A percentile compares a stretch with the other conserved stretches of the same genome.
Conservation (phyloP, 2,113 vertebrate genomes). For the Diphyllodes magnificus region DNA sequence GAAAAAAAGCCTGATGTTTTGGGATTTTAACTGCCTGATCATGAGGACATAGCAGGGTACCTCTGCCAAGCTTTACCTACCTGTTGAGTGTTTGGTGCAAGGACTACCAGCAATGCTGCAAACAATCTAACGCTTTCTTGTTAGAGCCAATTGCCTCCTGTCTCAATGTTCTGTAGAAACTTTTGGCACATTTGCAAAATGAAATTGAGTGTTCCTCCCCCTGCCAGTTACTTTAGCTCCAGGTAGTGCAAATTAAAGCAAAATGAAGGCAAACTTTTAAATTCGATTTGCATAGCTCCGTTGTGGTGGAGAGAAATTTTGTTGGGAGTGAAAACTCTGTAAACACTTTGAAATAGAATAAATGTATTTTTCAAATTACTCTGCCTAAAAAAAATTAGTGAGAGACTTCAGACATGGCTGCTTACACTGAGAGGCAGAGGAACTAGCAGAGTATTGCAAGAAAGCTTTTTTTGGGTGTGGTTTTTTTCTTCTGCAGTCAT, state of each 20-base stretch:
- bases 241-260: constrained; percentile 10
- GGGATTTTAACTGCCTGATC: neutral
- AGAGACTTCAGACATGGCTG: neutral
- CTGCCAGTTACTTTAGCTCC: neutral
- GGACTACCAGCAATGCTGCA: neutral
- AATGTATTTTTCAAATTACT: neutral
- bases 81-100: neutral
- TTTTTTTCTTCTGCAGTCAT: neutral
- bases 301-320: neutral
- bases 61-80: neutral
- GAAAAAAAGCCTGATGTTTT: neutral
- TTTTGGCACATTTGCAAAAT: neutral
- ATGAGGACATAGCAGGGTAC: neutral
- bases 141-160: neutral
- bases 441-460: neutral
- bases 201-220: neutral
- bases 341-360: neutral
- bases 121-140: neutral
- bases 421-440: neutral
- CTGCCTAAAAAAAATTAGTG: neutral
- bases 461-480: too few species aligned
- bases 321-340: neutral
- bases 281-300: neutral
- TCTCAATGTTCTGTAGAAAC: neutral
- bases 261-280: constrained; percentile 13